A percentile compares a stretch with the other conserved stretches of the same genome.
phyloP scores from a whole-genome alignment of 2,113 vertebrate genomes.

The Eudorcas thomsonii region DNA sequence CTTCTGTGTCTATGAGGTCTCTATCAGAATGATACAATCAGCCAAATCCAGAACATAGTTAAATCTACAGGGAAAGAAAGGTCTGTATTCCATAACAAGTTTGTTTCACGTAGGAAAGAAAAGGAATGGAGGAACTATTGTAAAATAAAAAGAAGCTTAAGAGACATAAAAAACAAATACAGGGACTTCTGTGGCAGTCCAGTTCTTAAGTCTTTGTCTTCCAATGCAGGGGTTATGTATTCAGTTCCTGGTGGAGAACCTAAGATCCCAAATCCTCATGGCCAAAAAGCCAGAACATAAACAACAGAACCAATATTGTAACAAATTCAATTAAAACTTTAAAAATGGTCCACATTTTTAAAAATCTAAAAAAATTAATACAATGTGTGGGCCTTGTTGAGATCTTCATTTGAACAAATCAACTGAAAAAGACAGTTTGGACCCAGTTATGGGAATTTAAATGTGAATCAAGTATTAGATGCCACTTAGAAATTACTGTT shows the following conservation, averaged over 20 bases:
- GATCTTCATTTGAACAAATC: neutral
- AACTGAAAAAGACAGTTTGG: neutral
- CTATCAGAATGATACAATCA: neutral
- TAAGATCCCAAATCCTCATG: neutral
- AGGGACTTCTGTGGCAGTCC: neutral
- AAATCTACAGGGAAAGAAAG: neutral
- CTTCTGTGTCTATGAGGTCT: neutral
- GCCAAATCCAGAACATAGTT: neutral
- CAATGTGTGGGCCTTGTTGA: neutral
- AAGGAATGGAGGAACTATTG: neutral
- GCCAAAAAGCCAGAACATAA: neutral
- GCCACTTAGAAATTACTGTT: neutral
- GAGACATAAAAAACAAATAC: neutral
- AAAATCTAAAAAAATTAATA: neutral
- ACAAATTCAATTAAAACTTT: neutral
- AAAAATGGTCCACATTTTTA: neutral
- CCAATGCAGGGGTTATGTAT: neutral
- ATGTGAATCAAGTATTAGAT: neutral
- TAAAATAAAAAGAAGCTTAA: neutral
- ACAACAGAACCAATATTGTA: neutral
- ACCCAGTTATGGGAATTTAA: neutral
- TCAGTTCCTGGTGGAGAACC: neutral
- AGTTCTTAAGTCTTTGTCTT: neutral
- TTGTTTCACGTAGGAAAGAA: neutral
- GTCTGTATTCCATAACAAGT: neutral